phyloP scores from a whole-genome alignment of 2,888 invertebrate genomes.

The Drosophila fungiperda region DNA sequence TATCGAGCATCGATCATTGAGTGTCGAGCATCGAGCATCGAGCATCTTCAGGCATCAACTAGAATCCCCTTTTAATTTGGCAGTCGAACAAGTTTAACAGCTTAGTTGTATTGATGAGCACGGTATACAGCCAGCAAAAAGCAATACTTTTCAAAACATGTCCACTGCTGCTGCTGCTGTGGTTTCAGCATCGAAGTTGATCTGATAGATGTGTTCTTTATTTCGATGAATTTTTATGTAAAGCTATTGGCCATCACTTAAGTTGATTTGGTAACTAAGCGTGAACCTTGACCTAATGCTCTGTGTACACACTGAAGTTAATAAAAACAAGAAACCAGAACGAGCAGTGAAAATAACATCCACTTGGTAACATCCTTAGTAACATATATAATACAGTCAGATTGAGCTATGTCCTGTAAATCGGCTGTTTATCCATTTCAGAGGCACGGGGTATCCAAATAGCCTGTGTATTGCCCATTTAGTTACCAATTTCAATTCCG shows the following conservation, averaged over 20 bases:
- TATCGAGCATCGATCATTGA: neutral
- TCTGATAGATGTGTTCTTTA: conserved; percentile 11
- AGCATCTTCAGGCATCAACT: neutral
- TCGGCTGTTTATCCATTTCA: neutral
- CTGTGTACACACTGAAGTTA: conserved; percentile 24
- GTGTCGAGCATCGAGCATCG: neutral
- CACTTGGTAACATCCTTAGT: neutral
- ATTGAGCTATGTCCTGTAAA: neutral
- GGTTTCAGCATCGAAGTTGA: conserved; percentile 12
- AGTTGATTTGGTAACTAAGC: neutral
- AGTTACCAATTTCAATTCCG: conserved; percentile 14
- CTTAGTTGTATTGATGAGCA: conserved; percentile 33
- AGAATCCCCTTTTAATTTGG: conserved; percentile 23
- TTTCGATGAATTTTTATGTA: conserved; percentile 46
- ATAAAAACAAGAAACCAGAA: conserved; percentile 12
- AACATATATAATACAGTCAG: neutral
- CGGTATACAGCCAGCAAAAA: neutral
- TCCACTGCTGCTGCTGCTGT: conserved; percentile 1
- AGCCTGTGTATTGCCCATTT: conserved; percentile 9
- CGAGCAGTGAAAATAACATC: too few species aligned
- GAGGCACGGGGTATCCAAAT: neutral
- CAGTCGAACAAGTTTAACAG: conserved; percentile 30
- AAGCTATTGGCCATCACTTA: conserved; percentile 1
- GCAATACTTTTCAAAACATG: neutral
- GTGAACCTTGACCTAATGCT: neutral